A percentile compares a stretch with the other conserved stretches of the same genome.
Evolutionary conservation across 2,113 vertebrate species (phyloP).

Genomic region (Mandrillus leucophaeus): DNA sequence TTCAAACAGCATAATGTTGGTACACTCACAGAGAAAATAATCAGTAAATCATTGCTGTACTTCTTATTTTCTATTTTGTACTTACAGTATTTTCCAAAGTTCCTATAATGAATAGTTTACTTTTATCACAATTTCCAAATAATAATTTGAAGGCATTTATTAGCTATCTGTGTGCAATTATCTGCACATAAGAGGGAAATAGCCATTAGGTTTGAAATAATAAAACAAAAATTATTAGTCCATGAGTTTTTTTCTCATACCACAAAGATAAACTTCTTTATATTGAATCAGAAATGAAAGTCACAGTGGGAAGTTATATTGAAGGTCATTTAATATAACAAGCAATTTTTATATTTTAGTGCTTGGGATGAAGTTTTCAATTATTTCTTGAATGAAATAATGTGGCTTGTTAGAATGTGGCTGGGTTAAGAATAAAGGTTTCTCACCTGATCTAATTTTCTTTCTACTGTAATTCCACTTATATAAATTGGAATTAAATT

Average conservation of each 20-base stretch:
- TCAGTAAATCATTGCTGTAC: background rate
- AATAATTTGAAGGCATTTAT: background rate
- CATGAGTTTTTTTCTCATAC: background rate
- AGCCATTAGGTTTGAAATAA: background rate
- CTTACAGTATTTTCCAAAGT: background rate
- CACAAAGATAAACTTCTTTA: conserved; percentile 5
- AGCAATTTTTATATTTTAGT: background rate
- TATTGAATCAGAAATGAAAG: background rate
- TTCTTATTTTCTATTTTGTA: background rate
- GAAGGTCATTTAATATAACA: background rate
- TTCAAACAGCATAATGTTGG: background rate
- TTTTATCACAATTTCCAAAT: background rate
- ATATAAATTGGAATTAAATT: background rate
- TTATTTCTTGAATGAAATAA: conserved; percentile 30
- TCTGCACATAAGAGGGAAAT: background rate
- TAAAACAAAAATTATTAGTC: background rate
- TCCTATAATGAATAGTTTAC: background rate
- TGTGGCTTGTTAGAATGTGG: background rate
- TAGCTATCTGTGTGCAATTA: background rate
- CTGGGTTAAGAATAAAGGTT: conserved; percentile 19
- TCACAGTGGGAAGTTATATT: background rate
- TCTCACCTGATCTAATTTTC: background rate
- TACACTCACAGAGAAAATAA: background rate
- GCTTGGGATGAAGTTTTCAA: background rate
- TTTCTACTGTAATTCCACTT: background rate